Percentiles rank a stretch among this genome's conserved stretches.
Evolutionary conservation across 2,113 vertebrate genomes (phyloP).

Genomic region (Loxodonta africana): DNA sequence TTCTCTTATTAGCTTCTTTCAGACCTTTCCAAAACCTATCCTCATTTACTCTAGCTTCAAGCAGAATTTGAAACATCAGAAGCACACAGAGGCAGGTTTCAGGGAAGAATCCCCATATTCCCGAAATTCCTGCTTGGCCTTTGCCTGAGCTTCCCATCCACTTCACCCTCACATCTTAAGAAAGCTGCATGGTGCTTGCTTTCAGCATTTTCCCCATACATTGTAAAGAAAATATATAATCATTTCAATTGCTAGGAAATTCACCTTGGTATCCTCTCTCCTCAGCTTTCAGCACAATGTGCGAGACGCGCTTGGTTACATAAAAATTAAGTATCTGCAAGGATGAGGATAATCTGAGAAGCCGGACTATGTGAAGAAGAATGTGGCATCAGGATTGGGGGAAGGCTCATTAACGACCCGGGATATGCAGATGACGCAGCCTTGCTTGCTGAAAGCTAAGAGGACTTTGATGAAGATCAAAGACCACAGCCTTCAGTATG

Average conservation of each 20-base stretch:
- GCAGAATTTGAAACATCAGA: not conserved
- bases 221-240: not conserved
- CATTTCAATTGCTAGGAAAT: not conserved
- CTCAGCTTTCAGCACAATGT: not conserved
- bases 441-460: too few species aligned
- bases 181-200: not conserved
- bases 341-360: not conserved
- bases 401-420: too few species aligned
- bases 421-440: too few species aligned
- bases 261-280: not conserved
- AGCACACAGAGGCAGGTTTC: not conserved
- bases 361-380: too few species aligned
- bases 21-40: not conserved
- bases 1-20: not conserved
- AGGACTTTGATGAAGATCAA: too few species aligned
- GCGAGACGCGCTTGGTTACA: accelerated
- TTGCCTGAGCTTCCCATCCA: not conserved
- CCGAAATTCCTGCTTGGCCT: not conserved
- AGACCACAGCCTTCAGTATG: too few species aligned
- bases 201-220: not conserved
- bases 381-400: too few species aligned
- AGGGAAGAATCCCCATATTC: not conserved
- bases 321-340: not conserved
- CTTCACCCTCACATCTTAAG: not conserved
- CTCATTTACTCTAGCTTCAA: not conserved